phyloP scores from a whole-genome alignment of 1,140 invertebrate genomes.

The Heliconius hewitsoni region DNA sequence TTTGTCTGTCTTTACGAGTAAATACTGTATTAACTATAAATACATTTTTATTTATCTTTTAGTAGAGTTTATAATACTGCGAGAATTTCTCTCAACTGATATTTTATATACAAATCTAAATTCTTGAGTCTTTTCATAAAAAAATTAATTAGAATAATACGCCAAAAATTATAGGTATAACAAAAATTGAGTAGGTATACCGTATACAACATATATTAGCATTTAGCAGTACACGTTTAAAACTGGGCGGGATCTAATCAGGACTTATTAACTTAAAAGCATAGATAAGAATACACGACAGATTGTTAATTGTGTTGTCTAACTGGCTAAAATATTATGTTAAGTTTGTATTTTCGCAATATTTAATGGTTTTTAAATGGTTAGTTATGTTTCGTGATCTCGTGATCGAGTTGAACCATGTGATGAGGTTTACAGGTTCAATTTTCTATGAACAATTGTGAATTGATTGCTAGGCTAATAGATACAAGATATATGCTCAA shows the following conservation, averaged over 20 bases:
- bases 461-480: too few relatives aligned
- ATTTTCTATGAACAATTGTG: too few relatives aligned
- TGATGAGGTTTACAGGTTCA: too few relatives aligned
- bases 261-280: constrained; percentile 21
- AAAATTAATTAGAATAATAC: not conserved
- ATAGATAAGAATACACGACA: constrained; percentile 13
- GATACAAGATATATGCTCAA: too few relatives aligned
- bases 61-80: too few relatives aligned
- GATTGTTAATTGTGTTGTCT: constrained; percentile 16
- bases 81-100: too few relatives aligned
- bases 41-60: too few relatives aligned
- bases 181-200: not conserved
- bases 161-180: not conserved
- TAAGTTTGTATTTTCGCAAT: not conserved
- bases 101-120: too few relatives aligned
- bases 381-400: too few relatives aligned
- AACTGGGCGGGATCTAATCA: constrained; percentile 16
- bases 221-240: not conserved
- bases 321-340: not conserved
- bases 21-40: too few relatives aligned
- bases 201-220: not conserved
- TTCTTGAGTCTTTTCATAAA: not conserved
- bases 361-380: not conserved
- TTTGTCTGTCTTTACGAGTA: too few relatives aligned
- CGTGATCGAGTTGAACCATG: too few relatives aligned